These are phyloP conservation scores for Alouatta palliata DNA, from an alignment of 2,113 vertebrate genomes.

Conservation along the genomic window DNA sequence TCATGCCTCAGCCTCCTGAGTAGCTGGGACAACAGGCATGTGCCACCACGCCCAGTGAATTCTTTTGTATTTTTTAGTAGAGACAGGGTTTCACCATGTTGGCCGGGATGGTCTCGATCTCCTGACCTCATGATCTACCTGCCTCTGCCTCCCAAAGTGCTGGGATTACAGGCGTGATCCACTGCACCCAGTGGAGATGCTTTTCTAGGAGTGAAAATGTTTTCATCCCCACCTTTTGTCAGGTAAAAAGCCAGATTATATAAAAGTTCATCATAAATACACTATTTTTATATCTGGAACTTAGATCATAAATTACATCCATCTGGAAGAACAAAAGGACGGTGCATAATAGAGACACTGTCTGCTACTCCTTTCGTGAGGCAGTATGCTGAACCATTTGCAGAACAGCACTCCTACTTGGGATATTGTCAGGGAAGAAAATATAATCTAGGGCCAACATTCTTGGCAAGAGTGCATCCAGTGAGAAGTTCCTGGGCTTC, in stretches of 20 bases:
- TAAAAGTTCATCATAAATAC: neutral
- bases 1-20: too few relatives aligned
- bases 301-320: neutral
- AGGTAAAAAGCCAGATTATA: slow-evolving; percentile 26
- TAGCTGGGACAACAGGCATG: too few relatives aligned
- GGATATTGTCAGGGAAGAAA: neutral
- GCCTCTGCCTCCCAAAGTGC: too few relatives aligned
- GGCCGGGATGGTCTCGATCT: too few relatives aligned
- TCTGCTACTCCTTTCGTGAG: neutral
- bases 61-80: too few relatives aligned
- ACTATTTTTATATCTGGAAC: slow-evolving; percentile 9
- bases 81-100: too few relatives aligned
- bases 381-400: neutral
- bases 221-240: neutral
- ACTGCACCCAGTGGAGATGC: neutral
- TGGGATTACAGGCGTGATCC: too few relatives aligned
- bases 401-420: neutral
- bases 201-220: neutral
- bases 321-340: slow-evolving; percentile 3
- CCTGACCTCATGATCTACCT: too few relatives aligned
- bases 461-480: neutral
- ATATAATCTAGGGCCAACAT: neutral
- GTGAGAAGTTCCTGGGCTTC: slow-evolving; percentile 23
- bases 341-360: neutral
- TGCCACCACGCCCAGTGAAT: too few relatives aligned